Evolutionary conservation across 2,797 vertebrate genomes (phyloP), one percentile per base, ranked within the genome.

Genomic region (Craterocephalus amniculus): DNA sequence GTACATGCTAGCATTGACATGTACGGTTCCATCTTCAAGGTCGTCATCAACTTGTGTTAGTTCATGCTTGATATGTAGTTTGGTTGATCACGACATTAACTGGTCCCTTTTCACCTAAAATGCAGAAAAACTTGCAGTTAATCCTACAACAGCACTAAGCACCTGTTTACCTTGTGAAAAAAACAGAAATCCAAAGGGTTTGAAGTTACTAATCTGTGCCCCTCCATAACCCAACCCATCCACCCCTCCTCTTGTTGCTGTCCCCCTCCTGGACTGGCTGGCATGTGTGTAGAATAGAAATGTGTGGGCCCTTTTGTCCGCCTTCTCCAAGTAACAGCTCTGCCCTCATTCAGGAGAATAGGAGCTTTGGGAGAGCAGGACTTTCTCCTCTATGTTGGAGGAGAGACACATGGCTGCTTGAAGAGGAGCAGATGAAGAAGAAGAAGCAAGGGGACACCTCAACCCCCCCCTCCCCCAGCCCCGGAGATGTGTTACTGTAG

Each of bases 211-310:
- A 83, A 87, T 89, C 84, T 69, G 63, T 59, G 34, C 54, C 63
- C 64, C 63, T 56, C 43, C 59, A 13, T 29, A 48, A 52, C 61
- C 59, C 70, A 24, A 51, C 49, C 49, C 32, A 36, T 24, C 59
- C 51, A 0, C 11, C 38, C 35, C 64, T 54, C 63, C 77, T 58
- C 76, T 73, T 84, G 83, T 86, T 78, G 64, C 81, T 75, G 77
- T 79, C 80, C 84, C 73, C 77, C 66, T 83, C 75, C 85, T 76
- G 75, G 61, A 65, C 80, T 63, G 45, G 71, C 68, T 78, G 88
- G 85, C 71, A 76, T 91, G 89, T 88, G 89, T 90, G 76, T 56
- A 59, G 92, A 94, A 94, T 93, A 79, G 70, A 93, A 93, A 92
- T 94, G 88, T 83, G 84, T 20, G 27, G 48, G 74, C 70, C 76